Evolutionary conservation across 2,888 invertebrate genomes (phyloP), one percentile per base, ranked within the genome.

Genomic region (Lasiommata megera): DNA sequence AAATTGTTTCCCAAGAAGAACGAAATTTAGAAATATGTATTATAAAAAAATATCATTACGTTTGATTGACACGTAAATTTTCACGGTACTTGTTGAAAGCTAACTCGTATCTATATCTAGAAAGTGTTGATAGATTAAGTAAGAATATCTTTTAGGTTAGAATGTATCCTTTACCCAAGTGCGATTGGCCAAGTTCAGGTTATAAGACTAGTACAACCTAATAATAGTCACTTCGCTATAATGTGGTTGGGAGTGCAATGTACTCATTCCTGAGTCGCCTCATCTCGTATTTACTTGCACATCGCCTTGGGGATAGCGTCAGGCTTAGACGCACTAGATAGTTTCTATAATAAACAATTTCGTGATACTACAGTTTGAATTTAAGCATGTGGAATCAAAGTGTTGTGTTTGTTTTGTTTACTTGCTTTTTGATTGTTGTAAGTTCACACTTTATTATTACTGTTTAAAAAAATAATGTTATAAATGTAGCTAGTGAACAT

Each of bases 231-330:
- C 47, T 65, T 69, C 70, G 69, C 70, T 63, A 67, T 70, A 64
- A 67, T 67, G 70, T 66, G 59, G 71, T 66, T 52, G 65, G 62
- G 71, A 71, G 86, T 75, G 79, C 85, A 86, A 79, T 68, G 85
- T 70, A 74, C 86, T 63, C 80, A 74, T 76, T 79, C 78, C 77
- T 69, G 73, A 73, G 66, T 67, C 67, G 71, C 71, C 73, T 77
- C 75, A 16, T 16, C 71, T 67, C 68, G 73, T 71, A 69, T 62
- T 60, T 51, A 50, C 59, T 59, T 43, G 57, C 48, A 54, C 48
- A 54, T 54, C 23, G 54, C 46, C 48, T 56, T 40, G 51, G 60
- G 46, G 56, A 51, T 28, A 38, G 37, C 50, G 12, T 29, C 44
- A 29, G 14, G n/a, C 5, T 29, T 29, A 36, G 34, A 36, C 8